A percentile compares a stretch with the other conserved stretches of the same genome.
phyloP scores from a whole-genome alignment of 2,113 vertebrate genomes.

The Tauraco erythrolophus region DNA sequence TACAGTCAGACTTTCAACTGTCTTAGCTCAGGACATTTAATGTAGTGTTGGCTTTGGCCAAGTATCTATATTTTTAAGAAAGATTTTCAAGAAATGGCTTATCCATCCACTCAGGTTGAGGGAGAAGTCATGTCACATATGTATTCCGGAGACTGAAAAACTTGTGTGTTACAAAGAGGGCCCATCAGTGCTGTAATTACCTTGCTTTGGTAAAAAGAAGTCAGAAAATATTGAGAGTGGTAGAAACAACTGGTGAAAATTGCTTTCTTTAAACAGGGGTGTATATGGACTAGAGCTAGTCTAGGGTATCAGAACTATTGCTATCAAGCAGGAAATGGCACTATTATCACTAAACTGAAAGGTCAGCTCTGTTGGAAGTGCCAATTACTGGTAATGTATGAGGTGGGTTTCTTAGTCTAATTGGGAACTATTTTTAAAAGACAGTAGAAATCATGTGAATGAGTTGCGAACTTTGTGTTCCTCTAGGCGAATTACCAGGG shows the following conservation, averaged over 20 bases:
- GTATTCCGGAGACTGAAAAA: neutral
- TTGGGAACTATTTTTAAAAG: conserved; percentile 55
- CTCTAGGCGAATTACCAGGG: conserved; percentile 30
- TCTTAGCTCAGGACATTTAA: neutral
- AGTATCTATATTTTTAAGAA: neutral
- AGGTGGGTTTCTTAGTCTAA: conserved; percentile 49
- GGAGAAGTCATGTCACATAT: neutral
- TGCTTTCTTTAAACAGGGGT: neutral
- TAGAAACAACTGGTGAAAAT: neutral
- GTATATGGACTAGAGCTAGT: neutral
- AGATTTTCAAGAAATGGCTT: neutral
- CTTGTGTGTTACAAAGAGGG: neutral
- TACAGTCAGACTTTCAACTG: neutral
- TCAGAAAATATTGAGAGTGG: neutral
- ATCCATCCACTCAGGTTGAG: neutral
- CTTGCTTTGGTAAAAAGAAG: neutral
- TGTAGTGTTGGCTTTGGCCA: neutral
- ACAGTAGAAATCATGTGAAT: neutral
- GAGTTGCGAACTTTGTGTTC: conserved; percentile 30
- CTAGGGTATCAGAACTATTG: neutral
- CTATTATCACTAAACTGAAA: conserved; percentile 25
- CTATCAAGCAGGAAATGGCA: neutral
- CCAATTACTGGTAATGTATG: conserved; percentile 65
- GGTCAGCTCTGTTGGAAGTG: conserved; percentile 51
- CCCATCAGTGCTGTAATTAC: neutral